phyloP scores from a whole-genome alignment of 2,888 invertebrate genomes.

The Phasia obesa region DNA sequence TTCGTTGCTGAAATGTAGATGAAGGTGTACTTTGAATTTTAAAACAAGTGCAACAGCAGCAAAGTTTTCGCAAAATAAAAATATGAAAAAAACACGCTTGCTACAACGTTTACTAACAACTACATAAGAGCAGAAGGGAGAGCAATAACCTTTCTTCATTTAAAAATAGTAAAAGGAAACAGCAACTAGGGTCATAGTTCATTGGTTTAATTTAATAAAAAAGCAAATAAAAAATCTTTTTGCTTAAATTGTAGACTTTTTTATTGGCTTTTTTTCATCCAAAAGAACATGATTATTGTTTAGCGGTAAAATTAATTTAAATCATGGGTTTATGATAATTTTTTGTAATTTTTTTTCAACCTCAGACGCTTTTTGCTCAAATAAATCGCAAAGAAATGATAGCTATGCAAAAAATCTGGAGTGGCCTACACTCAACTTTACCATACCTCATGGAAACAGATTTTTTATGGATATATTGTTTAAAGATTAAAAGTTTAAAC shows the following conservation, averaged over 20 bases:
- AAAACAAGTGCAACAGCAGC: conserved; percentile 66
- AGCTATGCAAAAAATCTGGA: too few relatives aligned
- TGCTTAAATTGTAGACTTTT: not conserved
- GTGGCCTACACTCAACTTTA: too few relatives aligned
- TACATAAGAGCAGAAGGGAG: conserved; percentile 43
- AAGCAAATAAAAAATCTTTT: conserved; percentile 21
- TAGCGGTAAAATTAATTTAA: too few relatives aligned
- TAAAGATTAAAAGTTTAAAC: too few relatives aligned
- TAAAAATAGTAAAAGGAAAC: conserved; percentile 26
- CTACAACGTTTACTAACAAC: conserved; percentile 47
- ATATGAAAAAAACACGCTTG: conserved; percentile 29
- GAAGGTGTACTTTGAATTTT: conserved; percentile 69
- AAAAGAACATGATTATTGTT: too few relatives aligned
- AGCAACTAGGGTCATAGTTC: conserved; percentile 68
- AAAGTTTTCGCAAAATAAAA: conserved; percentile 43
- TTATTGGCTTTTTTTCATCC: not conserved
- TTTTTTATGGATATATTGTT: too few relatives aligned
- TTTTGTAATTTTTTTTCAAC: too few relatives aligned
- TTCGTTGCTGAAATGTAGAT: conserved; percentile 55
- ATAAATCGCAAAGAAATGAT: too few relatives aligned
- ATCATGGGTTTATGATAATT: too few relatives aligned
- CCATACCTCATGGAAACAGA: too few relatives aligned
- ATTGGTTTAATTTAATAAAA: conserved; percentile 57
- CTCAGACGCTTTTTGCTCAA: too few relatives aligned
- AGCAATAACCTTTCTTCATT: conserved; percentile 59